phyloP scores from a whole-genome alignment of 2,113 vertebrate genomes.

The Tragelaphus strepsiceros region DNA sequence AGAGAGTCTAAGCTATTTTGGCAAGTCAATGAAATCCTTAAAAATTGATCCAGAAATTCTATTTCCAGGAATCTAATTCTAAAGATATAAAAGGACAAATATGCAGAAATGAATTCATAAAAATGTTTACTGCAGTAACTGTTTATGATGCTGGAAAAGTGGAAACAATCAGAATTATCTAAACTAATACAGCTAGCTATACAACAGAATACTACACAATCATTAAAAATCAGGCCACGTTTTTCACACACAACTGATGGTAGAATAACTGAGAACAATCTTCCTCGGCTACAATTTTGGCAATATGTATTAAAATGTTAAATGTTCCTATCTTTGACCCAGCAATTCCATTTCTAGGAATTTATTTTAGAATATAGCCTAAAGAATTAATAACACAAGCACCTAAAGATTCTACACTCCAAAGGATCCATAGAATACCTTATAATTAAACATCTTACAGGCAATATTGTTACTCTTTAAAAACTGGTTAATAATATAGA shows the following conservation, averaged over 20 bases:
- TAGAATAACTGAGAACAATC: not conserved
- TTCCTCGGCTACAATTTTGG: not conserved
- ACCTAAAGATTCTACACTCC: not conserved
- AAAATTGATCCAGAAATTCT: not conserved
- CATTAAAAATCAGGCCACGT: not conserved
- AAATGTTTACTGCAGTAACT: not conserved
- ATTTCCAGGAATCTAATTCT: not conserved
- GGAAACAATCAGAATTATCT: not conserved
- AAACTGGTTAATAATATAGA: not conserved
- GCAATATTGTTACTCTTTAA: not conserved
- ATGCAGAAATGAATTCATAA: not conserved
- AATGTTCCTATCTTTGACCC: not conserved
- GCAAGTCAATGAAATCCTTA: not conserved
- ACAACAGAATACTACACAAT: not conserved
- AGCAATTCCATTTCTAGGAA: slow-evolving; percentile 1
- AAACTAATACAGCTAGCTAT: not conserved
- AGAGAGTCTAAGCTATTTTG: not conserved
- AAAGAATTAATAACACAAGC: not conserved
- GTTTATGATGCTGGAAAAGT: not conserved
- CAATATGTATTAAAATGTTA: not conserved
- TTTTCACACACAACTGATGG: not conserved
- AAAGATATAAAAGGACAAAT: not conserved
- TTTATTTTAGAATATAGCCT: slow-evolving; percentile 8
- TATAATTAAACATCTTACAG: not conserved
- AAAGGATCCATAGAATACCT: not conserved